These are phyloP conservation scores for Diaphora mendica DNA, from an alignment of 2,888 invertebrate genomes.

Conservation along the genomic window DNA sequence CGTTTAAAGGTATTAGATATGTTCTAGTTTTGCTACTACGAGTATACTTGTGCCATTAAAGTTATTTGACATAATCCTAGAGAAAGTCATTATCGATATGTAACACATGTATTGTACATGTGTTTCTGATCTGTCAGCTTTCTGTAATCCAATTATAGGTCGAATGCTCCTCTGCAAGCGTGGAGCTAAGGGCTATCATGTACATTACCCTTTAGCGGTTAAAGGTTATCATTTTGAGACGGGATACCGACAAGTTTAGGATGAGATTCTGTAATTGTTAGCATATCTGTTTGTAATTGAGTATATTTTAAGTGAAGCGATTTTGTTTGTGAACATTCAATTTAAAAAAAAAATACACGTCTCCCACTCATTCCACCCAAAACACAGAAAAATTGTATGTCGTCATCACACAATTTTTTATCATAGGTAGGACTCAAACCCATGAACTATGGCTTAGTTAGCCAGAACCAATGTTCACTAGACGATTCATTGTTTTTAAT, in stretches of 20 bases:
- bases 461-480: too few species aligned
- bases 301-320: background rate
- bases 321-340: too few species aligned
- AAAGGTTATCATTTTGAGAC: background rate
- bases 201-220: background rate
- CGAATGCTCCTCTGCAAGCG: constrained; percentile 1
- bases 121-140: background rate
- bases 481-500: background rate
- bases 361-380: too few species aligned
- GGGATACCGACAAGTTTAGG: background rate
- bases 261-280: background rate
- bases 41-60: background rate
- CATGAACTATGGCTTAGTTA: too few species aligned
- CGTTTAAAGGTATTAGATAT: too few species aligned
- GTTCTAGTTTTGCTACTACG: too few species aligned
- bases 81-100: background rate
- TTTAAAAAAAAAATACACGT: too few species aligned
- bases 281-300: background rate
- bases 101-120: background rate
- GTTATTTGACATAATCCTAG: background rate
- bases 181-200: constrained; percentile 3
- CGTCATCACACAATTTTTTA: too few species aligned
- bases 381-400: too few species aligned
- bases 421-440: too few species aligned
- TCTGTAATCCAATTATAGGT: constrained; percentile 28